Evolutionary conservation across 2,113 vertebrate genomes (phyloP).

Genomic region (Heteronetta atricapilla): DNA sequence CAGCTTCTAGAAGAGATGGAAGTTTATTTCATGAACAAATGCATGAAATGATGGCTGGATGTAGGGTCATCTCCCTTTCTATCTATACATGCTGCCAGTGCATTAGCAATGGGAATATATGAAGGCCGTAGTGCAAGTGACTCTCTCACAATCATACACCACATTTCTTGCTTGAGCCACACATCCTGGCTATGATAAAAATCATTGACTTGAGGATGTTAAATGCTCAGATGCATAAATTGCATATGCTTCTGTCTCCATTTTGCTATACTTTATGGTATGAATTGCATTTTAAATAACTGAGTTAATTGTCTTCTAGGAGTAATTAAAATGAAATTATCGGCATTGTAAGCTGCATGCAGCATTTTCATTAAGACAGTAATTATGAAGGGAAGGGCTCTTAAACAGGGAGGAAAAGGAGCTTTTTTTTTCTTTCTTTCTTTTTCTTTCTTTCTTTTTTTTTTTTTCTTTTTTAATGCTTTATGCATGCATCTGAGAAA

Average conservation of each 20-base stretch:
- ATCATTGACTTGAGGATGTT: slow-evolving; percentile 10
- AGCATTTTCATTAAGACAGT: slow-evolving; percentile 4
- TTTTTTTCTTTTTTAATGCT: not conserved
- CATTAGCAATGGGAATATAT: not conserved
- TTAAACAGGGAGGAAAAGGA: not conserved
- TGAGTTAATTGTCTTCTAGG: slow-evolving; percentile 49
- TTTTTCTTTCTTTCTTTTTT: not conserved
- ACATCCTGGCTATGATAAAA: slow-evolving; percentile 44
- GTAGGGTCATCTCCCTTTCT: not conserved
- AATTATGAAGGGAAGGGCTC: not conserved
- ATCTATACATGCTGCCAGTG: accelerated
- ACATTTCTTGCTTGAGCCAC: slow-evolving; percentile 3
- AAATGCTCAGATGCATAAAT: slow-evolving; percentile 28
- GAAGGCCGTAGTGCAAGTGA: not conserved
- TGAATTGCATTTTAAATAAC: slow-evolving; percentile 47
- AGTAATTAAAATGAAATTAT: slow-evolving; percentile 64
- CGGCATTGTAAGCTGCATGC: not conserved
- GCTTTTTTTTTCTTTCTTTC: not conserved
- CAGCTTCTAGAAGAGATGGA: not conserved
- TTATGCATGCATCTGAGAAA: not conserved
- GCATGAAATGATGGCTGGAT: not conserved
- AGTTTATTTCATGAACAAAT: not conserved
- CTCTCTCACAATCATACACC: not conserved
- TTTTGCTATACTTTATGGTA: slow-evolving; percentile 47
- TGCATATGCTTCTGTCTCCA: not conserved